A percentile compares a stretch with the other conserved stretches of the same genome.
These are phyloP conservation scores for Nixonia krombeini DNA, from an alignment of 1,140 invertebrate species.

Conservation along the genomic window DNA sequence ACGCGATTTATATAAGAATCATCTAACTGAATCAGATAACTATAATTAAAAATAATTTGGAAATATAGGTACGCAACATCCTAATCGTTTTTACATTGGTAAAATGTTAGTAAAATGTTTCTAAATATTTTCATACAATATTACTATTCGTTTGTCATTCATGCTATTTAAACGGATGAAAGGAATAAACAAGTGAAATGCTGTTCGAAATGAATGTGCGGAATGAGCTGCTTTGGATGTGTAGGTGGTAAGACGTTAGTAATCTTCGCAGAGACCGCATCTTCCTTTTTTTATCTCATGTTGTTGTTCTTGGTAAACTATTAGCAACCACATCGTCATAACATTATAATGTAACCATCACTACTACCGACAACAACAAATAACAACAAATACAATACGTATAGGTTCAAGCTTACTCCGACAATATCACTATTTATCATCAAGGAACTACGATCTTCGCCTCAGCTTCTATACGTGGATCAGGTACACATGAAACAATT, in stretches of 20 bases:
- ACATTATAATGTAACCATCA: conserved; percentile 47
- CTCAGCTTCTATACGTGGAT: conserved; percentile 49
- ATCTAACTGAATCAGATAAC: too few relatives aligned
- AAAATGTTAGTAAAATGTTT: too few relatives aligned
- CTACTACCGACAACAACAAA: conserved; percentile 46
- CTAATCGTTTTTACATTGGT: too few relatives aligned
- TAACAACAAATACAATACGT: conserved; percentile 45
- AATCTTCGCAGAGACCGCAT: conserved; percentile 49
- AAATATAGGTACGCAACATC: too few relatives aligned
- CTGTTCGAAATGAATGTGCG: conserved; percentile 59
- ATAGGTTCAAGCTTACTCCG: conserved; percentile 47
- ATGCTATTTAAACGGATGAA: conserved; percentile 20
- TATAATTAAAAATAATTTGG: too few relatives aligned
- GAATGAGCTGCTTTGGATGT: conserved; percentile 72
- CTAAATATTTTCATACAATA: conserved; percentile 30
- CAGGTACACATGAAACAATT: conserved; percentile 57
- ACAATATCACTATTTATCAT: conserved; percentile 54
- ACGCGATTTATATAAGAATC: too few relatives aligned
- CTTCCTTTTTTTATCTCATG: conserved; percentile 39
- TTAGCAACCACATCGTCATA: conserved; percentile 40
- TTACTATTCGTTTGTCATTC: conserved; percentile 26
- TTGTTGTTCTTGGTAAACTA: conserved; percentile 29
- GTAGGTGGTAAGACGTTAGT: conserved; percentile 65
- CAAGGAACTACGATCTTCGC: conserved; percentile 50
- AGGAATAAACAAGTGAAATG: conserved; percentile 40